Evolutionary conservation across 2,888 invertebrate species (phyloP).

Genomic region (Torymus aiolomorphi): DNA sequence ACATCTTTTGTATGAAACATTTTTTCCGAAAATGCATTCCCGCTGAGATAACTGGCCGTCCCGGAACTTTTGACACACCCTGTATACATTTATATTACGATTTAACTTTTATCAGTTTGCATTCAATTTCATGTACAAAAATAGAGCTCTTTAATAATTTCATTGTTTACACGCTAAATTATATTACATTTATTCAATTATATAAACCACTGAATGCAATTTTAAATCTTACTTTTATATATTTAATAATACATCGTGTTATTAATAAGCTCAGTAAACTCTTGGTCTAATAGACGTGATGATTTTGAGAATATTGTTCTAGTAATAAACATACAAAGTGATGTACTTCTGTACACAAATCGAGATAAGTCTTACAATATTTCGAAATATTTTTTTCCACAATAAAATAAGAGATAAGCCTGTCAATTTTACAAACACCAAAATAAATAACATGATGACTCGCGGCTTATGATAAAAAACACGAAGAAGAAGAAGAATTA

Average conservation of each 20-base stretch:
- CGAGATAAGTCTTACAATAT: slow-evolving; percentile 65
- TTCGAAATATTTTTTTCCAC: slow-evolving; percentile 25
- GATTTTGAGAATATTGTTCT: slow-evolving; percentile 69
- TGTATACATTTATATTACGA: not conserved
- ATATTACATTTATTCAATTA: not conserved
- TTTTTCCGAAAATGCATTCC: too few relatives aligned
- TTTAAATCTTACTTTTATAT: not conserved
- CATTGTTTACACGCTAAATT: not conserved
- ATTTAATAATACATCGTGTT: slow-evolving; percentile 25
- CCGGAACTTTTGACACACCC: too few relatives aligned
- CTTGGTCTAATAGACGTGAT: slow-evolving; percentile 72
- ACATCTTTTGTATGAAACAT: too few relatives aligned
- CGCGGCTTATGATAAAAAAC: too few relatives aligned
- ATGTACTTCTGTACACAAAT: slow-evolving; percentile 71
- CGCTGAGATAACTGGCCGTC: too few relatives aligned
- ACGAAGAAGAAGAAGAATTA: too few relatives aligned
- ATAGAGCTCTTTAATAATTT: not conserved
- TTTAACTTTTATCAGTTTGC: not conserved
- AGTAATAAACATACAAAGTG: slow-evolving; percentile 76
- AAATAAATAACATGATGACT: too few relatives aligned
- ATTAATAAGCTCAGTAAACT: slow-evolving; percentile 71
- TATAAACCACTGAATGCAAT: not conserved
- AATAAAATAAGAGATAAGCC: too few relatives aligned
- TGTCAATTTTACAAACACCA: too few relatives aligned
- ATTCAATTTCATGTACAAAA: slow-evolving; percentile 1